These are phyloP conservation scores for Lepus europaeus DNA, from an alignment of 2,113 vertebrate species.

Conservation along the genomic window DNA sequence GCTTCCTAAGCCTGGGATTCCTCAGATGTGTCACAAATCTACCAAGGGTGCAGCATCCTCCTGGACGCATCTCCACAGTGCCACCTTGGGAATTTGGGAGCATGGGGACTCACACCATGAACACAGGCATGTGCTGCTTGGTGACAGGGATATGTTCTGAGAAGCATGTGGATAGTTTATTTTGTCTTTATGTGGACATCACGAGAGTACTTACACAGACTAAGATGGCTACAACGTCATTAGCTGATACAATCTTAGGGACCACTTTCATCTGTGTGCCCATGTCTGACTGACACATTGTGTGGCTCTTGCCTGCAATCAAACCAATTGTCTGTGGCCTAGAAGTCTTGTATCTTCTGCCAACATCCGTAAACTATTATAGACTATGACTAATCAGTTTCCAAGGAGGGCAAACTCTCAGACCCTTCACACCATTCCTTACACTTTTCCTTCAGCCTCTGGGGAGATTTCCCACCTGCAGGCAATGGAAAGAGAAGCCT, in stretches of 20 bases:
- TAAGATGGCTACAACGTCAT: neutral
- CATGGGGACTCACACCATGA: neutral
- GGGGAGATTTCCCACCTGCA: neutral
- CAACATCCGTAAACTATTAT: neutral
- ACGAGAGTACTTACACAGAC: neutral
- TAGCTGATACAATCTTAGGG: no score
- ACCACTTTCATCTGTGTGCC: neutral
- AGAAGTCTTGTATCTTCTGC: neutral
- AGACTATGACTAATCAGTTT: neutral
- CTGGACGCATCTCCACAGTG: neutral
- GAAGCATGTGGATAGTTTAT: no score
- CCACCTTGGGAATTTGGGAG: neutral
- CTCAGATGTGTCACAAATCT: neutral
- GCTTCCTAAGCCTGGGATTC: neutral
- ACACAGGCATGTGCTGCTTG: neutral
- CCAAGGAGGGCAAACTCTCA: neutral
- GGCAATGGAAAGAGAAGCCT: neutral
- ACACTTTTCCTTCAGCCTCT: neutral
- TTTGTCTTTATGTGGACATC: neutral
- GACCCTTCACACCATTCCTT: neutral
- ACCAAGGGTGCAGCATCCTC: no score
- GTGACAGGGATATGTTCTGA: fast-evolving
- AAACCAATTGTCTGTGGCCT: neutral
- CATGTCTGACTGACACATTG: neutral
- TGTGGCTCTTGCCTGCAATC: no score